Evolutionary conservation across 2,797 vertebrate species (phyloP).

Genomic region (Moxostoma hubbsi): DNA sequence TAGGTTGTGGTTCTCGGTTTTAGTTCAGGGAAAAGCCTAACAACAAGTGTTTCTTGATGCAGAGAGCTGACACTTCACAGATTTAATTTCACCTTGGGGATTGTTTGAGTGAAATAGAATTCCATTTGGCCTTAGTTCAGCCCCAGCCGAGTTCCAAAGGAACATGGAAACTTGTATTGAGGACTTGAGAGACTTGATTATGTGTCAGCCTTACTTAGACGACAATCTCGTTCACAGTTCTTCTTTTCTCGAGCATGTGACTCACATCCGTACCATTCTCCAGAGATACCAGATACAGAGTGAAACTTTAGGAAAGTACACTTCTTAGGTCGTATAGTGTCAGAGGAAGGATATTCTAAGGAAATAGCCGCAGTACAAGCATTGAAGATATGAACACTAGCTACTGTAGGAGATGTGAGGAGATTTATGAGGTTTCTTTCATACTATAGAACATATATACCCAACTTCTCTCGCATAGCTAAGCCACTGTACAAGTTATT

Average conservation of each 20-base stretch:
- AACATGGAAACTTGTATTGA: no score
- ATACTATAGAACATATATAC: constrained; percentile 23
- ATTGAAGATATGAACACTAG: constrained; percentile 7
- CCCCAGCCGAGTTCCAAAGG: no score
- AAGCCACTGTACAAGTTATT: constrained; percentile 5
- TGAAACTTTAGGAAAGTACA: constrained; percentile 2
- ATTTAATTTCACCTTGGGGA: no score
- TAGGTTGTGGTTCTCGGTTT: no score
- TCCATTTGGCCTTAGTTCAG: no score
- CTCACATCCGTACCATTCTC: not conserved
- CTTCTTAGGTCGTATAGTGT: not conserved
- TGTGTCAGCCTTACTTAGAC: constrained; percentile 40
- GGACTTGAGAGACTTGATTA: no score
- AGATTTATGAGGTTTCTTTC: constrained; percentile 21
- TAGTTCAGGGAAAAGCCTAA: no score
- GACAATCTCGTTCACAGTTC: constrained; percentile 29
- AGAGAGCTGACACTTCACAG: no score
- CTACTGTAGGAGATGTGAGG: constrained; percentile 14
- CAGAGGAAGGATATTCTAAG: not conserved
- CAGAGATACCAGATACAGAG: constrained; percentile 19
- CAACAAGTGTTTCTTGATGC: no score
- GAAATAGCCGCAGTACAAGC: not conserved
- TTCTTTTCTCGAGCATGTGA: constrained; percentile 10
- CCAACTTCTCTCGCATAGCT: constrained; percentile 23
- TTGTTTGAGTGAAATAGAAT: no score